Conservation (phyloP, 2,888 invertebrate genomes). For the Hemistola chrysoprasaria region DNA sequence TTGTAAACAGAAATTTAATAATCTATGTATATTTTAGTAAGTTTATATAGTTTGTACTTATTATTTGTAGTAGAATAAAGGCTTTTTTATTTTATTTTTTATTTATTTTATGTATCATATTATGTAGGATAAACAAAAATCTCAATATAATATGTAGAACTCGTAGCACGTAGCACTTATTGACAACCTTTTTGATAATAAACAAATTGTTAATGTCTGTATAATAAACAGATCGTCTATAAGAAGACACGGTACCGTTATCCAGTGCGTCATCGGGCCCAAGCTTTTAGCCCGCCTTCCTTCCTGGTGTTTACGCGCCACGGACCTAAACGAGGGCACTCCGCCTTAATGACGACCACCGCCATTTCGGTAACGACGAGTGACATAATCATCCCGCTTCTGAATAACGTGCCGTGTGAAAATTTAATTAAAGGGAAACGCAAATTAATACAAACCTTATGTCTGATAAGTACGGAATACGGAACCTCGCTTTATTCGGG, state of each 20-base stretch:
- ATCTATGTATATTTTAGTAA: too few species aligned
- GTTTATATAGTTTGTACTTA: too few species aligned
- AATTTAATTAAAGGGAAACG: slow-evolving; percentile 33
- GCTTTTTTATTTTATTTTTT: too few species aligned
- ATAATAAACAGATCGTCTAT: background rate
- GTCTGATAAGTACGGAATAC: slow-evolving; percentile 14
- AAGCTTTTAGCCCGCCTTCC: slow-evolving; percentile 71
- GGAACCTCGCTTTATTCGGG: slow-evolving; percentile 7
- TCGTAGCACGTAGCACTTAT: too few species aligned
- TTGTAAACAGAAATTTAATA: too few species aligned
- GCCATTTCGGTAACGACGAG: slow-evolving; percentile 62
- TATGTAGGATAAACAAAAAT: too few species aligned
- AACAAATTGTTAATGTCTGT: background rate
- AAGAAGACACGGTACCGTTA: slow-evolving; percentile 4
- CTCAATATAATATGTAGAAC: too few species aligned
- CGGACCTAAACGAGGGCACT: slow-evolving; percentile 72
- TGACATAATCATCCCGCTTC: slow-evolving; percentile 43
- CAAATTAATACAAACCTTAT: slow-evolving; percentile 26
- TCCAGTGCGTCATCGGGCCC: slow-evolving; percentile 31
- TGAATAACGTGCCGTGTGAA: slow-evolving; percentile 32
- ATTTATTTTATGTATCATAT: too few species aligned
- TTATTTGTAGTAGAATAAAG: too few species aligned
- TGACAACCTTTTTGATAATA: too few species aligned
- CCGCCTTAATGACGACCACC: slow-evolving; percentile 69
- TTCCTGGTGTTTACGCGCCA: slow-evolving; percentile 55